Evolutionary conservation across 2,888 invertebrate species (phyloP).

Genomic region (Rhagium mordax): DNA sequence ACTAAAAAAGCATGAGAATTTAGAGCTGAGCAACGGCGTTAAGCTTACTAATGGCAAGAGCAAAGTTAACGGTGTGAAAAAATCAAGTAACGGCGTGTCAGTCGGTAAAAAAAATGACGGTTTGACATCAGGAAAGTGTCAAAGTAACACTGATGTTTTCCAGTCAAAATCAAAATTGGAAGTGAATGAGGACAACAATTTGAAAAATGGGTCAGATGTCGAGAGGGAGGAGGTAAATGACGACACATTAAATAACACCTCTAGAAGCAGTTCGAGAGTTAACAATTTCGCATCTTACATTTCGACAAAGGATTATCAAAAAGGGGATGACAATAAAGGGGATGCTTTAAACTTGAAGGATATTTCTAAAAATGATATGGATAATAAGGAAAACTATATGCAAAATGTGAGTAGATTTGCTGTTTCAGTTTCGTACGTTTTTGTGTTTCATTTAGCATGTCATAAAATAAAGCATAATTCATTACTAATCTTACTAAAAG

Average conservation of each 20-base stretch:
- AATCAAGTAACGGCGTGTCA: slow-evolving; percentile 41
- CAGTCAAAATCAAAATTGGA: slow-evolving; percentile 53
- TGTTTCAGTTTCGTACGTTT: too few relatives aligned
- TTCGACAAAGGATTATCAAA: slow-evolving; percentile 69
- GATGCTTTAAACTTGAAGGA: slow-evolving; percentile 34
- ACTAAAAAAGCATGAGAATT: slow-evolving; percentile 29
- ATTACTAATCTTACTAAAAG: slow-evolving; percentile 14
- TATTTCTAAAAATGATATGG: slow-evolving; percentile 50
- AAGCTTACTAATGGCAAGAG: slow-evolving; percentile 37
- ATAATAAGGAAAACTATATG: slow-evolving; percentile 46
- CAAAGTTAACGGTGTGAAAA: slow-evolving; percentile 41
- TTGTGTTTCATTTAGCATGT: neutral
- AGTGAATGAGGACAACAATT: slow-evolving; percentile 46
- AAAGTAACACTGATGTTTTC: slow-evolving; percentile 53
- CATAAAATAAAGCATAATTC: neutral
- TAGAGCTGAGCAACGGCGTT: slow-evolving; percentile 37
- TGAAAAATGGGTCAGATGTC: slow-evolving; percentile 47
- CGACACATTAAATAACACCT: slow-evolving; percentile 24
- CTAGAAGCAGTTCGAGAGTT: slow-evolving; percentile 59
- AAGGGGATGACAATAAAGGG: slow-evolving; percentile 66
- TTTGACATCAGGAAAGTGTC: slow-evolving; percentile 43
- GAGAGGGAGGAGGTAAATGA: slow-evolving; percentile 45
- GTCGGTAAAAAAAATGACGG: slow-evolving; percentile 43
- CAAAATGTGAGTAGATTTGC: slow-evolving; percentile 46
- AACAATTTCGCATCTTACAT: slow-evolving; percentile 78